Conservation (phyloP, 1,140 invertebrate genomes). For the Apis florea region DNA sequence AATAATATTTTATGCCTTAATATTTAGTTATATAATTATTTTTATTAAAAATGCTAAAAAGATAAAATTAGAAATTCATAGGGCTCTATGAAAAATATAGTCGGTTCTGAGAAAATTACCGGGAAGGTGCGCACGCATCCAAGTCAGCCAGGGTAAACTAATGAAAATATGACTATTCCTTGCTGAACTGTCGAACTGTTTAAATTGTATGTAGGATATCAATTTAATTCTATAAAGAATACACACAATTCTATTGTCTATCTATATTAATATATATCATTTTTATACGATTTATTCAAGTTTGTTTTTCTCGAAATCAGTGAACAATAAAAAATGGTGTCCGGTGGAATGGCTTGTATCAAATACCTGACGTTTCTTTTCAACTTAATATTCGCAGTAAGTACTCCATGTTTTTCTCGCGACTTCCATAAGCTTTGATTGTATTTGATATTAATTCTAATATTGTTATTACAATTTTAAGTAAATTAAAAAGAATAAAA, state of each 20-base stretch:
- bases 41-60: not conserved
- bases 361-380: slow-evolving; percentile 92
- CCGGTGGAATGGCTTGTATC: slow-evolving; percentile 88
- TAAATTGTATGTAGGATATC: slow-evolving; percentile 3
- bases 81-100: not conserved
- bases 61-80: not conserved
- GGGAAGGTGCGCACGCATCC: slow-evolving; percentile 62
- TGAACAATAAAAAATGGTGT: slow-evolving; percentile 82
- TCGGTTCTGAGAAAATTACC: slow-evolving; percentile 42
- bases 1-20: too few relatives aligned
- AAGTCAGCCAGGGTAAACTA: slow-evolving; percentile 44
- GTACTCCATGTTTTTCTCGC: slow-evolving; percentile 69
- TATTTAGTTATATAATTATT: too few relatives aligned
- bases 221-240: slow-evolving; percentile 26
- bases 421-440: not conserved
- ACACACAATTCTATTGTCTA: not conserved
- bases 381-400: slow-evolving; percentile 92
- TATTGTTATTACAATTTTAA: not conserved
- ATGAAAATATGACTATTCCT: slow-evolving; percentile 67
- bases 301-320: slow-evolving; percentile 1
- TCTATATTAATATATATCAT: not conserved
- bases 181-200: slow-evolving; percentile 46
- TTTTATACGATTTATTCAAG: not conserved
- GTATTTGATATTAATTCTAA: not conserved
- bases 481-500: not conserved